Percentiles rank a stretch among this genome's conserved stretches.
Conservation (phyloP, 2,113 vertebrate species). For the Girardinichthys multiradiatus region DNA sequence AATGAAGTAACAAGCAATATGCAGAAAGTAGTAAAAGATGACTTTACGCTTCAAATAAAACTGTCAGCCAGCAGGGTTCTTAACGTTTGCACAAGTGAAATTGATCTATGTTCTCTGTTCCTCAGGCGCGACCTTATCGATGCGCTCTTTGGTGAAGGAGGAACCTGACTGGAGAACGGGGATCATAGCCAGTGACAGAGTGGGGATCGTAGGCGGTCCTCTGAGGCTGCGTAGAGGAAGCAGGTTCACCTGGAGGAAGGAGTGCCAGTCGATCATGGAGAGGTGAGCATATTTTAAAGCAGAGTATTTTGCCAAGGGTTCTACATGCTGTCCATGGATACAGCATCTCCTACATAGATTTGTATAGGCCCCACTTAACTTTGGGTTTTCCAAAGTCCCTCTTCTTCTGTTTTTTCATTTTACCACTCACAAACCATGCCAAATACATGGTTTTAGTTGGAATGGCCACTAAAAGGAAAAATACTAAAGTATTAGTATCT, state of each 20-base stretch:
- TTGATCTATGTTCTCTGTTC: neutral
- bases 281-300: conserved; percentile 68
- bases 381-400: neutral
- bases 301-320: too few species aligned
- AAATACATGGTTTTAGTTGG: too few species aligned
- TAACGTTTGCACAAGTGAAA: neutral
- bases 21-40: too few species aligned
- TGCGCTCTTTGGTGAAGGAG: conserved; percentile 84
- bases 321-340: too few species aligned
- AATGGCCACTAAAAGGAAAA: too few species aligned
- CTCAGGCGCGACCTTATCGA: conserved; percentile 81
- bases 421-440: too few species aligned
- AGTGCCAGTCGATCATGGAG: conserved; percentile 87
- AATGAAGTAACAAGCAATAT: too few species aligned
- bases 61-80: neutral
- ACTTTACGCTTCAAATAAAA: too few species aligned
- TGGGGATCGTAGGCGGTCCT: conserved; percentile 71
- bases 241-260: conserved; percentile 87
- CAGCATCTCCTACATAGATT: too few species aligned
- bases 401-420: neutral
- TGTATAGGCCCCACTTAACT: neutral
- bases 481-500: too few species aligned
- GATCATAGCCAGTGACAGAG: conserved; percentile 72
- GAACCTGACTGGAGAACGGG: conserved; percentile 83
- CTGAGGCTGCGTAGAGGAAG: conserved; percentile 84